Percentiles rank a stretch among this genome's conserved stretches.
These are phyloP conservation scores for Plusia festucae DNA, from an alignment of 2,888 invertebrate genomes.

Conservation along the genomic window DNA sequence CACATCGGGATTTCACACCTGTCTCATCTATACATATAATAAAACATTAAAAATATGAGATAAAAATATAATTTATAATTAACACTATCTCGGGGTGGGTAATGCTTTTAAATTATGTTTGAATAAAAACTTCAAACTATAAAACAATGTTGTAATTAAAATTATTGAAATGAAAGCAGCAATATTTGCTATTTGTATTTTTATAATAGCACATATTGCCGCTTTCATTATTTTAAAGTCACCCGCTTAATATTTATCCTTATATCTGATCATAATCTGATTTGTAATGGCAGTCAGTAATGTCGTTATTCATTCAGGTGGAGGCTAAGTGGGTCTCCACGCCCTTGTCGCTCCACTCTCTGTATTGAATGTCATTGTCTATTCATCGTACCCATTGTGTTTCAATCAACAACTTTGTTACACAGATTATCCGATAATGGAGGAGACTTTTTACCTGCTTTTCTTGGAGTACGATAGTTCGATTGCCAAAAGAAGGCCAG, in stretches of 20 bases:
- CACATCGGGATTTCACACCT: not conserved
- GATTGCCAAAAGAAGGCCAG: conserved; percentile 39
- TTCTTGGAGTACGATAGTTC: conserved; percentile 26
- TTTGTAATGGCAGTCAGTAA: conserved; percentile 36
- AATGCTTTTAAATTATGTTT: not conserved
- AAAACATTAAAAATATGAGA: not conserved
- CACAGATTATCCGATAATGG: conserved; percentile 33
- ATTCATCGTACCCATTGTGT: conserved; percentile 66
- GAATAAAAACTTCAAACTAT: not conserved
- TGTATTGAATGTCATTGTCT: conserved; percentile 72
- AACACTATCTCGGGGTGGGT: not conserved
- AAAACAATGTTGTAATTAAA: not conserved
- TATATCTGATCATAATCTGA: conserved; percentile 46
- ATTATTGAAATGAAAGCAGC: no score
- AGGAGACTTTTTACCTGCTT: conserved; percentile 44
- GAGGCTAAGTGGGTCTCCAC: conserved; percentile 58
- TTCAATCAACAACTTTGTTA: conserved; percentile 58
- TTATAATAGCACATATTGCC: not conserved
- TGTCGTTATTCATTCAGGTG: conserved; percentile 49
- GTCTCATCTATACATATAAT: no score
- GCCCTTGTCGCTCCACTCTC: conserved; percentile 68
- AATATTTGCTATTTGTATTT: no score
- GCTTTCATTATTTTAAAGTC: not conserved
- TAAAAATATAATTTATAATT: not conserved
- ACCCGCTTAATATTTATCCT: not conserved